phyloP scores from a whole-genome alignment of 2,888 invertebrate genomes.

The Thumatha senex region DNA sequence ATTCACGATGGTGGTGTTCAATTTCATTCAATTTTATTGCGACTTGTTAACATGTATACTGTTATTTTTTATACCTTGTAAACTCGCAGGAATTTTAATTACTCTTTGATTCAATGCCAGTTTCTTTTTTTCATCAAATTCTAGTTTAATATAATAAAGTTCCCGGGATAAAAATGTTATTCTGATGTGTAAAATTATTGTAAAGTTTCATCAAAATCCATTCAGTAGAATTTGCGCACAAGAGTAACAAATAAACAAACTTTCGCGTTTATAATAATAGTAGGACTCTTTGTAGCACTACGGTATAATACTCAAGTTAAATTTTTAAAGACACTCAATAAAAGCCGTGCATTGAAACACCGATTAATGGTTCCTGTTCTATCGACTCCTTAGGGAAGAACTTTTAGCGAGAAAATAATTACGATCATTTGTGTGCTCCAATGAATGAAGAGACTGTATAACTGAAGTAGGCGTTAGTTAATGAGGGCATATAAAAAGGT shows the following conservation, averaged over 20 bases:
- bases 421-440: not conserved
- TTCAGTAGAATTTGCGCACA: too few relatives aligned
- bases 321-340: not conserved
- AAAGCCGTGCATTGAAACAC: not conserved
- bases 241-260: too few relatives aligned
- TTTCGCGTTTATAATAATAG: too few relatives aligned
- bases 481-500: not conserved
- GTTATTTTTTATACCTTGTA: not conserved
- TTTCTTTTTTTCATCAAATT: too few relatives aligned
- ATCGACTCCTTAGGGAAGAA: not conserved
- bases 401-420: not conserved
- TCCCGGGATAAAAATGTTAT: too few relatives aligned
- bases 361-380: not conserved
- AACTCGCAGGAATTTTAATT: not conserved
- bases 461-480: not conserved
- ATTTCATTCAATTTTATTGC: slow-evolving; percentile 1
- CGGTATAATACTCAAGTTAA: not conserved
- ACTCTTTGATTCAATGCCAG: too few relatives aligned
- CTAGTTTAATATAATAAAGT: too few relatives aligned
- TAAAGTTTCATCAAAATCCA: too few relatives aligned
- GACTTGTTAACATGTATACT: not conserved
- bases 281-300: too few relatives aligned
- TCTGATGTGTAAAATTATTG: too few relatives aligned
- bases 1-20: not conserved
- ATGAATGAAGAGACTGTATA: not conserved